Evolutionary conservation across 53 echinoderm and acorn worm species (phyloP).

Genomic region (Echinarachnius parma): DNA sequence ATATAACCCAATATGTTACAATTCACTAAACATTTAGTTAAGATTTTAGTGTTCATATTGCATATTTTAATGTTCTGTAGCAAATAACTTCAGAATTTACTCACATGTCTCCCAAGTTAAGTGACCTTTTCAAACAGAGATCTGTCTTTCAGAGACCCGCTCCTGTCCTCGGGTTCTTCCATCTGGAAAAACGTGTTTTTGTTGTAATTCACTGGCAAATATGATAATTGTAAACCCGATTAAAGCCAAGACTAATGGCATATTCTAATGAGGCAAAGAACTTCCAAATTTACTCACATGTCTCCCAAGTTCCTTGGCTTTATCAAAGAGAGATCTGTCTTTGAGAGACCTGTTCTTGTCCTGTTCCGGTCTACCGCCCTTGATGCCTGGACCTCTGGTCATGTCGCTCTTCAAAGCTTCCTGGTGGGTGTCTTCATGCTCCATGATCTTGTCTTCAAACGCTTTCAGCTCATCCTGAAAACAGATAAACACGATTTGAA

Average conservation of each 20-base stretch:
- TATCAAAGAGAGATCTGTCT: neutral
- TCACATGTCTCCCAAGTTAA: slow-evolving; percentile 1
- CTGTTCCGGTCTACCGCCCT: neutral
- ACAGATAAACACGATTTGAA: no score
- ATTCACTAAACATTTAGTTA: no score
- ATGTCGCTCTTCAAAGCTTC: slow-evolving; percentile 67
- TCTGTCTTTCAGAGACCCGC: neutral
- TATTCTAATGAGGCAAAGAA: no score
- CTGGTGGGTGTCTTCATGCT: slow-evolving; percentile 58
- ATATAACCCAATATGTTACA: no score
- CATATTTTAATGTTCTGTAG: no score
- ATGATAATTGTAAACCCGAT: no score
- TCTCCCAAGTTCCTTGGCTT: slow-evolving; percentile 20
- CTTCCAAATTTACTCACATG: no score
- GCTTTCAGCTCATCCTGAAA: slow-evolving; percentile 69
- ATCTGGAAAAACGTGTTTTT: no score
- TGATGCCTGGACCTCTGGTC: slow-evolving; percentile 6
- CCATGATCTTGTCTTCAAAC: slow-evolving; percentile 66
- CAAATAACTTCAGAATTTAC: no score
- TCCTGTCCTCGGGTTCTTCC: no score
- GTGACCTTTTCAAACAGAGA: neutral
- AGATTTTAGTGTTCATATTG: no score
- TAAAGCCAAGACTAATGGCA: neutral
- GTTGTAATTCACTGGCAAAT: no score
- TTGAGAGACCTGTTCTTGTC: slow-evolving; percentile 3